phyloP scores from a whole-genome alignment of 2,113 vertebrate species.

The Saccopteryx leptura region DNA sequence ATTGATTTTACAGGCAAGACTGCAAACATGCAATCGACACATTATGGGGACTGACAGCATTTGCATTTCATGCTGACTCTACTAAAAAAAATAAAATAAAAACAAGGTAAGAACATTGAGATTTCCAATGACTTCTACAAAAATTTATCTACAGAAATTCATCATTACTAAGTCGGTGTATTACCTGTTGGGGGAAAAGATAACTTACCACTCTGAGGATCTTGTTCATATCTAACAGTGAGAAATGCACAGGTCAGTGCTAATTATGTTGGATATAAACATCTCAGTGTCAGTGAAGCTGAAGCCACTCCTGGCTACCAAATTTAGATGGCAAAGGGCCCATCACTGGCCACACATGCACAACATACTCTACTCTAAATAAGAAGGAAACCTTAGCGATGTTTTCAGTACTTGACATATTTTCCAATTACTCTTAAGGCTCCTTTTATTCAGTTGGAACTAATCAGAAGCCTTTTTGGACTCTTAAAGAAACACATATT shows the following conservation, averaged over 20 bases:
- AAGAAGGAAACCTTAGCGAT: neutral
- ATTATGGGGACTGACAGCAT: neutral
- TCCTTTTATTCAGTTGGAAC: neutral
- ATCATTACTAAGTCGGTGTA: neutral
- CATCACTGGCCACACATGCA: rapidly evolving
- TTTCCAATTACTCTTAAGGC: neutral
- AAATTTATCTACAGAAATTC: neutral
- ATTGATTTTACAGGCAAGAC: neutral
- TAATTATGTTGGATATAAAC: neutral
- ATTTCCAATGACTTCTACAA: neutral
- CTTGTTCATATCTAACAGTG: rapidly evolving
- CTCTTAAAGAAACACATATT: neutral
- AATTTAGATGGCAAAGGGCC: neutral
- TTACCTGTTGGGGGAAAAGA: neutral
- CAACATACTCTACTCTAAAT: neutral
- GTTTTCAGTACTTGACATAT: neutral
- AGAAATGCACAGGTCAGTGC: no score
- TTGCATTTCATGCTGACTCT: neutral
- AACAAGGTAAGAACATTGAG: neutral
- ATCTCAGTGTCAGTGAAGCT: neutral
- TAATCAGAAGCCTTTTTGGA: neutral
- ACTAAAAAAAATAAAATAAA: neutral
- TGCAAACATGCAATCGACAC: neutral
- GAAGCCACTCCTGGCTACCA: rapidly evolving
- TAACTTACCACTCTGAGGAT: neutral